Percentiles rank a stretch among this genome's conserved stretches.
Evolutionary conservation across 2,888 invertebrate species (phyloP).

Genomic region (Heliconius hortense): DNA sequence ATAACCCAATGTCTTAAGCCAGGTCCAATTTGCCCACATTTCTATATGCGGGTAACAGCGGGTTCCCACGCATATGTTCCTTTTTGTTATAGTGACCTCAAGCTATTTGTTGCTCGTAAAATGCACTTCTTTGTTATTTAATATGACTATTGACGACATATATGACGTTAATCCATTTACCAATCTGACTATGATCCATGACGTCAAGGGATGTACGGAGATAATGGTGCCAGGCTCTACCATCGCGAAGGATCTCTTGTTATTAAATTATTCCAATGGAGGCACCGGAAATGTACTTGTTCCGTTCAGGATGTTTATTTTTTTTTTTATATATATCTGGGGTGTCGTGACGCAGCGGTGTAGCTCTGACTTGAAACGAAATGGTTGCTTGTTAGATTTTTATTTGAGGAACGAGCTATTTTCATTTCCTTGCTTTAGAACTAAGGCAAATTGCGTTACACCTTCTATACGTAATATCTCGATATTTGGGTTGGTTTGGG

Average conservation of each 20-base stretch:
- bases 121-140: conserved; percentile 29
- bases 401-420: too few relatives aligned
- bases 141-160: conserved; percentile 1
- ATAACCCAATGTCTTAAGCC: too few relatives aligned
- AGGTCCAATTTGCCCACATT: too few relatives aligned
- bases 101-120: conserved; percentile 24
- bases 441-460: too few relatives aligned
- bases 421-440: too few relatives aligned
- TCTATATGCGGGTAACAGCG: too few relatives aligned
- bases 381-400: too few relatives aligned
- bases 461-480: too few relatives aligned
- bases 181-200: conserved; percentile 5
- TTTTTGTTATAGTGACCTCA: conserved; percentile 27
- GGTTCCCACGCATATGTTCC: conserved; percentile 17
- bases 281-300: neutral
- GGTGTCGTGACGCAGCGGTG: too few relatives aligned
- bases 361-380: too few relatives aligned
- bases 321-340: neutral
- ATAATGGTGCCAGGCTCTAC: conserved; percentile 11
- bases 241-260: conserved; percentile 2
- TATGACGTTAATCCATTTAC: conserved; percentile 1
- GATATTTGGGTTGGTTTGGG: too few relatives aligned
- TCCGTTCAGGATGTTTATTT: neutral
- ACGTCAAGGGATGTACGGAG: conserved; percentile 18
- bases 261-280: neutral